Base-by-base conservation (phyloP, 2,797 vertebrate genomes). In the Danio aesculapii region DNA sequence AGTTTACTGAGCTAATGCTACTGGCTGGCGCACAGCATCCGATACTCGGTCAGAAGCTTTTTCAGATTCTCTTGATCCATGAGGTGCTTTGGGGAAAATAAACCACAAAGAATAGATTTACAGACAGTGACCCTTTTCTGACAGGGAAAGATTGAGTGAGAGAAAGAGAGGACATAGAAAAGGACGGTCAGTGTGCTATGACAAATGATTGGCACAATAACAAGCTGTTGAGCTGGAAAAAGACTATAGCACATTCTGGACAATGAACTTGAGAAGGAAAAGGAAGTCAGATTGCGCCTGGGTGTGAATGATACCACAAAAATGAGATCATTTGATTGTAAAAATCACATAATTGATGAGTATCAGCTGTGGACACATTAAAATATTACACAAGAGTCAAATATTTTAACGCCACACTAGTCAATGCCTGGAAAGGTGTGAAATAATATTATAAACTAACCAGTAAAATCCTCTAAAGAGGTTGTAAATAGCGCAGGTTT, bases 1-100 rank as follows among this genome's bases (percentile, higher is more conserved):
- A 79, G 74, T 83, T 84, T 81, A 78, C 47, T 63, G 81, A 78
- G 59, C 74, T 81, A 83, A 81, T 75, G 52, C 64, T 63, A 62
- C 47, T 79, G 74, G 44, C 47, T 67, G 59, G 63, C 44, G 7
- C 64, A 78, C 57, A n/a, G 46, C 30, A 59, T 59, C 16, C 21
- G 49, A 69, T 44, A 57, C 70, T n/a, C 49, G 19, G 44, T 61
- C 16, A 52, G 50, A 84, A 71, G 50, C 77, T 44, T 79, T 83
- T 61, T 72, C 50, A 79, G 59, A 58, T 66, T 78, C 61, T 70
- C n/a, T 68, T 47, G 41, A 79, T 71, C 55, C 44, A 14, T 41
- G 50, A 70, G 44, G 53, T 44, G 53, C 30, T 46, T 17, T 50
- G 58, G 73, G 62, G 75, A n/a, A 74, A 69, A 75, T 8, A 49